Evolutionary conservation across 2,888 invertebrate species (phyloP).

Genomic region (Pelosia muscerda): DNA sequence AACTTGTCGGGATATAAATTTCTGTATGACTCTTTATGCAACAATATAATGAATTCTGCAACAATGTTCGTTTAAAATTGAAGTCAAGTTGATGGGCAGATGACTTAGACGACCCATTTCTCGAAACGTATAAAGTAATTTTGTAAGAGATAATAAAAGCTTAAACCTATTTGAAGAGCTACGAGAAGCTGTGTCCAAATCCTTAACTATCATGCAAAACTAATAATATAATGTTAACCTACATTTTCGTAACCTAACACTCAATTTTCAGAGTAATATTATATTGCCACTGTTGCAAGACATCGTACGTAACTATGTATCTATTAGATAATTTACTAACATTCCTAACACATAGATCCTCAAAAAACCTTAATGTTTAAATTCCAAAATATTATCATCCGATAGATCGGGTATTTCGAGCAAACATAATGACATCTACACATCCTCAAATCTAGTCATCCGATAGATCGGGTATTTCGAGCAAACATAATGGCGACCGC

Average conservation of each 20-base stretch:
- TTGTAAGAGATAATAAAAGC: neutral
- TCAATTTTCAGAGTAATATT: neutral
- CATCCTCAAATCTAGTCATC: too few relatives aligned
- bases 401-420: too few relatives aligned
- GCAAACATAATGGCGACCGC: neutral
- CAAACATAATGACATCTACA: too few relatives aligned
- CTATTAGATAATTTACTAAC: neutral
- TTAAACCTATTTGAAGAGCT: neutral
- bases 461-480: too few relatives aligned
- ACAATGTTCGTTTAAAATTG: neutral
- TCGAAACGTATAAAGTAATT: neutral
- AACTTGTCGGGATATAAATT: neutral
- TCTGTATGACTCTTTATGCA: neutral
- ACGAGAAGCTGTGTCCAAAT: neutral
- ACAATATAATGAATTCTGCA: neutral
- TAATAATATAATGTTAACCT: neutral
- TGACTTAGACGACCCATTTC: neutral
- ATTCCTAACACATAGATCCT: neutral
- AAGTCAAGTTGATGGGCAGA: neutral
- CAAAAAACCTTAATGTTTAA: neutral
- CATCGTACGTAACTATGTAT: neutral
- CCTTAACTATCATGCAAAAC: neutral
- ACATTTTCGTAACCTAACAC: neutral
- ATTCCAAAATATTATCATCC: too few relatives aligned
- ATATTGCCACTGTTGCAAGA: constrained; percentile 1